phyloP scores from a whole-genome alignment of 23 tunicate species.

The Clavelina lepadiformis region DNA sequence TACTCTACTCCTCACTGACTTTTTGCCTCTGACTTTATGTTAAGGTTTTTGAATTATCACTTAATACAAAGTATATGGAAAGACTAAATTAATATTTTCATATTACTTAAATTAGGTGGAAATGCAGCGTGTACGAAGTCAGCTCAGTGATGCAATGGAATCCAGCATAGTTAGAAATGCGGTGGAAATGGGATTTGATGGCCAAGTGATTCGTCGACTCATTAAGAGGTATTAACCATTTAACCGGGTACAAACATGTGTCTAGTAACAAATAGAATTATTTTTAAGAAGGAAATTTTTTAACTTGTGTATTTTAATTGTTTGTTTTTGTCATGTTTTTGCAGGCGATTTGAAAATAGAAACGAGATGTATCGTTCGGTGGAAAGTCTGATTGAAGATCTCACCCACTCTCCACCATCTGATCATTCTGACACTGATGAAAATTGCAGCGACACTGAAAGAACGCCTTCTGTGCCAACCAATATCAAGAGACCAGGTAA shows the following conservation, averaged over 20 bases:
- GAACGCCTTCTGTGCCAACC: conserved; percentile 1
- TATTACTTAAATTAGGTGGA: no score
- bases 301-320: background rate
- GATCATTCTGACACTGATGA: background rate
- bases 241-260: background rate
- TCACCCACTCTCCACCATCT: background rate
- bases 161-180: background rate
- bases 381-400: conserved; percentile 19
- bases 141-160: conserved; percentile 2
- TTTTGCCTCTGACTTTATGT: no score
- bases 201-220: background rate
- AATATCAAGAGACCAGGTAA: conserved; percentile 12
- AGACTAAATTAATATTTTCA: no score
- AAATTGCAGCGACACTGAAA: background rate
- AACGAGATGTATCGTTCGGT: conserved; percentile 20
- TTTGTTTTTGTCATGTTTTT: background rate
- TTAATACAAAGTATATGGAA: no score
- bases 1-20: no score
- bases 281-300: no score
- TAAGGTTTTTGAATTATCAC: no score
- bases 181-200: conserved; percentile 1
- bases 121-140: background rate
- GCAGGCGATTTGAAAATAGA: conserved; percentile 7
- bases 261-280: no score
- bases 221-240: conserved; percentile 3